Conservation (phyloP, 1,140 invertebrate species). For the Neuroterus valhalla region DNA sequence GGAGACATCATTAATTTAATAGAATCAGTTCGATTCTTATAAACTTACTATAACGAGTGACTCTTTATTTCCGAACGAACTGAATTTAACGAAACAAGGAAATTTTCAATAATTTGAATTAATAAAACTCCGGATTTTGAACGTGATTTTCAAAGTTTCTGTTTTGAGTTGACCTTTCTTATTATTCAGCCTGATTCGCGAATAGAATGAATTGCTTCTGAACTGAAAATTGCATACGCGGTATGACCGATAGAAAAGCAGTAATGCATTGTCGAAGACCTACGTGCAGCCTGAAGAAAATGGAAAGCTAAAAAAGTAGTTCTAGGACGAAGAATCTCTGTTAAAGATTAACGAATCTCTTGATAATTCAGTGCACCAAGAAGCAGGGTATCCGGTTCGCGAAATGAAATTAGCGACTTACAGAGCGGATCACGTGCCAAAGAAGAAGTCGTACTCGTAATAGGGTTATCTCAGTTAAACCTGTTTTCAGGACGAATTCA, state of each 20-base stretch:
- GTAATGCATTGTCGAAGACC: neutral
- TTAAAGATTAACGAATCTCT: conserved; percentile 28
- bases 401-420: conserved; percentile 28
- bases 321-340: neutral
- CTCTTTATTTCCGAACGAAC: no score
- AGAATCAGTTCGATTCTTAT: conserved; percentile 32
- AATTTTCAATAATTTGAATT: neutral
- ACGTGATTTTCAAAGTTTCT: neutral
- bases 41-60: neutral
- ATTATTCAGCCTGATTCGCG: neutral
- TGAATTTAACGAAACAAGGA: neutral
- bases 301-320: neutral
- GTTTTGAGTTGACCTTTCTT: neutral
- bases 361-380: conserved; percentile 14
- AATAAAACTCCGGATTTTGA: neutral
- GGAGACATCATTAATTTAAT: conserved; percentile 60
- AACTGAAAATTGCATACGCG: neutral
- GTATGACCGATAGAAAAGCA: neutral
- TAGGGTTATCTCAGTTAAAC: conserved; percentile 19
- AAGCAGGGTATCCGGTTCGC: neutral
- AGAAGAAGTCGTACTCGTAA: conserved; percentile 22
- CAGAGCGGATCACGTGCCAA: conserved; percentile 27
- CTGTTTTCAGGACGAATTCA: neutral
- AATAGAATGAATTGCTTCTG: neutral
- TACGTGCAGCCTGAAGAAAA: neutral